Conservation (phyloP, 2,888 invertebrate species). For the Melipona bicolor region DNA sequence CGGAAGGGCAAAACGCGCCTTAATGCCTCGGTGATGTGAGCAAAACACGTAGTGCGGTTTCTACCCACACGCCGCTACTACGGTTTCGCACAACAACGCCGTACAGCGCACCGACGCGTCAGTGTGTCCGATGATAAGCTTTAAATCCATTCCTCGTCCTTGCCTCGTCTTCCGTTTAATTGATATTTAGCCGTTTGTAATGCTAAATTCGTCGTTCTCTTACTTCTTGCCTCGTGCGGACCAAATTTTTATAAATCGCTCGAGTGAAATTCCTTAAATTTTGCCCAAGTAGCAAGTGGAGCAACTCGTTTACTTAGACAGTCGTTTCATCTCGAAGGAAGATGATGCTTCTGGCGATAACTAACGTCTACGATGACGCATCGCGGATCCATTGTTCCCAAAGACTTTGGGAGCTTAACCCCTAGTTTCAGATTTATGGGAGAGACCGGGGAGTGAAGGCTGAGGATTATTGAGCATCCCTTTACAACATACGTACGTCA, state of each 20-base stretch:
- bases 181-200: conserved; percentile 57
- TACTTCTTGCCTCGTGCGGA: conserved; percentile 12
- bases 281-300: no score
- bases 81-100: conserved; percentile 32
- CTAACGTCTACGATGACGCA: background rate
- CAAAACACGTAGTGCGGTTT: conserved; percentile 73
- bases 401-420: conserved; percentile 8
- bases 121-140: conserved; percentile 68
- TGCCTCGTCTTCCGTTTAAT: conserved; percentile 42
- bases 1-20: conserved; percentile 73
- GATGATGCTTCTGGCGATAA: background rate
- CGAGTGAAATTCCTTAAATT: background rate
- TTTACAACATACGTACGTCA: conserved; percentile 67
- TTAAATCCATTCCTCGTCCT: conserved; percentile 33
- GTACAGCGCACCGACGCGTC: conserved; percentile 50
- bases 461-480: conserved; percentile 58
- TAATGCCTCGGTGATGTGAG: conserved; percentile 72
- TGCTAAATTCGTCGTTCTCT: conserved; percentile 48
- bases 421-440: conserved; percentile 33
- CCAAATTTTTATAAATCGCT: no score
- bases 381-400: background rate
- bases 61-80: conserved; percentile 50
- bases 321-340: background rate
- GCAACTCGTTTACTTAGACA: background rate
- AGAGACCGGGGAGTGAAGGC: conserved; percentile 42